Percentiles rank a stretch among this genome's conserved stretches.
These are phyloP conservation scores for Antheraea pernyi DNA, from an alignment of 1,140 invertebrate genomes.

Conservation along the genomic window DNA sequence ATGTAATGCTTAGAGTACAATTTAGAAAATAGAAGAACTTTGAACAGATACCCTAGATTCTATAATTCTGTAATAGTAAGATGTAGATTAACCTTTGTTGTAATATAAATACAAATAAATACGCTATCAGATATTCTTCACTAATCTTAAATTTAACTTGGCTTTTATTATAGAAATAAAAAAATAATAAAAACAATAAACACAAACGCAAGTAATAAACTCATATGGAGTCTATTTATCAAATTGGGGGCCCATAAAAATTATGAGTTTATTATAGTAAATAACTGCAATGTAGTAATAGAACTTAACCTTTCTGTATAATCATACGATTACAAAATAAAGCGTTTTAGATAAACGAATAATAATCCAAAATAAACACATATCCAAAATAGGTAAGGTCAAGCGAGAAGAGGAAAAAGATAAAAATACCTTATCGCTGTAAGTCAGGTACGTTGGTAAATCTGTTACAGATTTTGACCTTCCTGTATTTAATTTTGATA, in stretches of 20 bases:
- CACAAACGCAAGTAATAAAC: too few relatives aligned
- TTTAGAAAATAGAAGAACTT: too few relatives aligned
- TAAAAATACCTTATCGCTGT: conserved; percentile 82
- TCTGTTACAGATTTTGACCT: conserved; percentile 82
- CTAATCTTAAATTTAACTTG: too few relatives aligned
- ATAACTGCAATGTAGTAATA: conserved; percentile 11
- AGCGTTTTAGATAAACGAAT: background rate
- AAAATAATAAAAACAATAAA: too few relatives aligned
- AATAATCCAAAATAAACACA: conserved; percentile 12
- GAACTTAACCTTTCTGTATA: background rate
- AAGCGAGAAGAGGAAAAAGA: conserved; percentile 6
- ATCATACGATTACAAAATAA: background rate
- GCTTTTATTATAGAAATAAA: too few relatives aligned
- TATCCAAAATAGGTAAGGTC: conserved; percentile 9
- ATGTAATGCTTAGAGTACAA: too few relatives aligned
- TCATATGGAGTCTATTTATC: background rate
- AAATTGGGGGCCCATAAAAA: background rate
- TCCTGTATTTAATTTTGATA: conserved; percentile 44
- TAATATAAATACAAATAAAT: too few relatives aligned
- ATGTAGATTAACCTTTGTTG: too few relatives aligned
- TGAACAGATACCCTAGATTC: too few relatives aligned
- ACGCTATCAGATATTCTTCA: too few relatives aligned
- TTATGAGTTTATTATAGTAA: too few relatives aligned
- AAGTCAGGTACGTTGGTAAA: conserved; percentile 86
- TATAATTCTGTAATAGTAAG: too few relatives aligned